Conservation (phyloP, 2,113 vertebrate genomes). For the Oceanodroma tethys region DNA sequence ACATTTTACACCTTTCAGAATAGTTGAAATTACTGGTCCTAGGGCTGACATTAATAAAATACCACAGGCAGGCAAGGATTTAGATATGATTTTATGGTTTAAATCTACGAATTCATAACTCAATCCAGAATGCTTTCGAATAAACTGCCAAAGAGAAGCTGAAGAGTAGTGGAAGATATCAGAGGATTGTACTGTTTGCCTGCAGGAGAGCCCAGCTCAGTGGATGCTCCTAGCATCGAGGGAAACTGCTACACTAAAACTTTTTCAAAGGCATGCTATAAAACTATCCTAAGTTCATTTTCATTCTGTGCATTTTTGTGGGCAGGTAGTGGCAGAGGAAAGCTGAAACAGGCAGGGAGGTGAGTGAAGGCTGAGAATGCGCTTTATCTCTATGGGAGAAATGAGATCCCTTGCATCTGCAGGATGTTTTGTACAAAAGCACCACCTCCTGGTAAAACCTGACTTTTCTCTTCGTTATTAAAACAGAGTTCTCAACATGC, state of each 20-base stretch:
- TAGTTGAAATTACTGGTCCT: background rate
- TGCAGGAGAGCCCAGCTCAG: background rate
- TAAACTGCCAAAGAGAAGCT: background rate
- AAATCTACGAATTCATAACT: background rate
- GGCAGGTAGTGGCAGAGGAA: background rate
- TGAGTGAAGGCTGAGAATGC: background rate
- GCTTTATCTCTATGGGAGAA: constrained; percentile 1
- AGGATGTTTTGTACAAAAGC: constrained; percentile 72
- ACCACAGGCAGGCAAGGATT: background rate
- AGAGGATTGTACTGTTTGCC: background rate
- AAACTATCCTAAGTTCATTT: background rate
- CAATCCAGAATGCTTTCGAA: background rate
- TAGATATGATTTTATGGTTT: background rate
- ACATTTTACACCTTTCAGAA: background rate
- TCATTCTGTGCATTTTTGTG: background rate
- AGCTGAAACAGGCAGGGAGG: background rate
- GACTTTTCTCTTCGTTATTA: background rate
- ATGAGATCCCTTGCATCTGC: constrained; percentile 7
- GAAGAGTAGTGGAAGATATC: background rate
- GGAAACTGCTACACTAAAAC: background rate
- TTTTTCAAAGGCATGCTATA: background rate
- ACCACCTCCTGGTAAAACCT: constrained; percentile 75
- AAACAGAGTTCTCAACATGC: background rate
- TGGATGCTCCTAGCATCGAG: background rate
- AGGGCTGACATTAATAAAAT: background rate